These are phyloP conservation scores for Lysandra coridon DNA, from an alignment of 2,888 invertebrate species.

Conservation along the genomic window DNA sequence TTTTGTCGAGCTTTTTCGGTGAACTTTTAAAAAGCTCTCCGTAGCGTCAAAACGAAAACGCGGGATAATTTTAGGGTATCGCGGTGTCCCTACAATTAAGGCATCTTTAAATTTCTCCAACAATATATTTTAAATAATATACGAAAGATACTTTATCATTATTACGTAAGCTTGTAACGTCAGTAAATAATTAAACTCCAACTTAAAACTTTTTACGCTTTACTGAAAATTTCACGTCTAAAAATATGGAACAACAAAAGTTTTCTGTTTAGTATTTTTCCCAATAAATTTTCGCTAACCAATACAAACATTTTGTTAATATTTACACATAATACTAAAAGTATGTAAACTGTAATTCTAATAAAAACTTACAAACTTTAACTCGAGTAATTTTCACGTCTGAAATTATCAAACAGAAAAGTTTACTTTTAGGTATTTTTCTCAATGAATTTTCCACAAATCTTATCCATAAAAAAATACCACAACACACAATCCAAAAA, in stretches of 20 bases:
- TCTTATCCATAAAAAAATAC: too few relatives aligned
- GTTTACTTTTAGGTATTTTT: neutral
- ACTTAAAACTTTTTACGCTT: neutral
- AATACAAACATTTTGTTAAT: too few relatives aligned
- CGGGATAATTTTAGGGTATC: neutral
- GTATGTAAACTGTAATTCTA: too few relatives aligned
- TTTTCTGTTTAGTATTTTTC: neutral
- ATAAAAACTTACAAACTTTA: too few relatives aligned
- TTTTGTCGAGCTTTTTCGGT: neutral
- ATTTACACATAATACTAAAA: too few relatives aligned
- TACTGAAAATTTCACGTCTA: too few relatives aligned
- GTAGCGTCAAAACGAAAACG: neutral
- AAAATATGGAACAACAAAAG: neutral
- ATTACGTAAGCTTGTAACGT: neutral
- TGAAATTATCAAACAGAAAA: neutral
- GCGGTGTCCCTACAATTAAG: neutral
- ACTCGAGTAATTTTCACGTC: too few relatives aligned
- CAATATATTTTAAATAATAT: neutral
- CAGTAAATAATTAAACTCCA: too few relatives aligned
- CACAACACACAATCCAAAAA: neutral
- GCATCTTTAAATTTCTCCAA: neutral
- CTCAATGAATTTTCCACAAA: neutral
- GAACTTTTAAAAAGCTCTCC: slow-evolving; percentile 1
- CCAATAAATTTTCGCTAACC: too few relatives aligned
- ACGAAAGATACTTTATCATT: neutral